Conservation (phyloP, 2,888 invertebrate genomes). For the Stictocephala bisonia region DNA sequence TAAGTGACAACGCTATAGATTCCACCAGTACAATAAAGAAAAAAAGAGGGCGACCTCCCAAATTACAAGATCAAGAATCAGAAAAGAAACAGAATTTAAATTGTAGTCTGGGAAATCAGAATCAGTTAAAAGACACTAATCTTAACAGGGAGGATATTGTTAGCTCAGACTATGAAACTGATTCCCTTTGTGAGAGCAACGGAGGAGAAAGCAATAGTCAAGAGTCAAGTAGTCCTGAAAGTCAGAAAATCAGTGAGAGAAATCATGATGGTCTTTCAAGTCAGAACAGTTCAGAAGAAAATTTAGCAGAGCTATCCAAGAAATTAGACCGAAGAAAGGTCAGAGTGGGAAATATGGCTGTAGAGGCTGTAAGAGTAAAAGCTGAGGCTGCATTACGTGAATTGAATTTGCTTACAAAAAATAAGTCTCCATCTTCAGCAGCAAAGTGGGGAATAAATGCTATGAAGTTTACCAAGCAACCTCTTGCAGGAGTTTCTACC, state of each 20-base stretch:
- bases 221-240: constrained; percentile 19
- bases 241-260: not conserved
- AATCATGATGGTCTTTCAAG: not conserved
- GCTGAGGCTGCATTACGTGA: constrained; percentile 59
- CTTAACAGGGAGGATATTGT: not conserved
- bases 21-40: constrained; percentile 40
- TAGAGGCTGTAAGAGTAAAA: constrained; percentile 54
- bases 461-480: constrained; percentile 44
- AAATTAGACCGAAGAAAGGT: constrained; percentile 35
- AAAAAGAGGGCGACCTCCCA: constrained; percentile 15
- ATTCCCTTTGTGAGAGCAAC: not conserved
- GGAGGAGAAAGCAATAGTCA: not conserved
- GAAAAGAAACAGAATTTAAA: too few species aligned
- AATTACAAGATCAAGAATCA: not conserved
- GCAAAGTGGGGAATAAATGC: constrained; percentile 49
- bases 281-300: constrained; percentile 16
- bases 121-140: not conserved
- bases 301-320: constrained; percentile 11
- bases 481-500: constrained; percentile 7
- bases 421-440: constrained; percentile 22
- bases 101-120: not conserved
- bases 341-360: constrained; percentile 36
- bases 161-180: not conserved
- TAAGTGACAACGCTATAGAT: constrained; percentile 43
- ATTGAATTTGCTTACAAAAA: constrained; percentile 51